These are phyloP conservation scores for Limnothrissa miodon DNA, from an alignment of 2,113 vertebrate species.

Conservation along the genomic window DNA sequence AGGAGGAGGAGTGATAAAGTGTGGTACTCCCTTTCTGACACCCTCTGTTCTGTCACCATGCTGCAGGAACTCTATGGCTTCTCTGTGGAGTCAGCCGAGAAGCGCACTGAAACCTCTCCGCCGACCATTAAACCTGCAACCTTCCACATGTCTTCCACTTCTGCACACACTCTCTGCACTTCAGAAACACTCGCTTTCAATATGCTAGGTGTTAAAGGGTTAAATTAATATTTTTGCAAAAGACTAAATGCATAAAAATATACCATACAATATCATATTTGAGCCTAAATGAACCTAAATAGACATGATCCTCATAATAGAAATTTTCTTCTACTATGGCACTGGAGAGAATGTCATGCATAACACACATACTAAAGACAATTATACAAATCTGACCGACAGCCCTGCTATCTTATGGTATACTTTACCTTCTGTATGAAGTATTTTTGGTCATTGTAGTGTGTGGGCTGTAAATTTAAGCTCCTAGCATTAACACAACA, in stretches of 20 bases:
- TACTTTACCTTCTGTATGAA: too few species aligned
- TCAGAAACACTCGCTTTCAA: neutral
- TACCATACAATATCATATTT: neutral
- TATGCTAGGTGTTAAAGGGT: neutral
- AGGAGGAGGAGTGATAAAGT: slow-evolving; percentile 58
- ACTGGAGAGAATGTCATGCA: neutral
- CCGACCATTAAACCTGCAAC: slow-evolving; percentile 41
- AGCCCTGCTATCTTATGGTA: too few species aligned
- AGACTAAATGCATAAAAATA: neutral
- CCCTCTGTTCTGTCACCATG: slow-evolving; percentile 50
- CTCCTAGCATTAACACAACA: neutral
- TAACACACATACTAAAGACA: neutral
- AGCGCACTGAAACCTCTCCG: slow-evolving; percentile 11
- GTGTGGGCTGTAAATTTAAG: neutral
- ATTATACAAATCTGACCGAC: neutral
- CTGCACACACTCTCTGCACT: neutral
- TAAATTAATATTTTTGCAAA: neutral
- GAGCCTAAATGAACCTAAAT: neutral
- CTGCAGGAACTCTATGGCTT: slow-evolving; percentile 55
- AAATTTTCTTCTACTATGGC: slow-evolving; percentile 2
- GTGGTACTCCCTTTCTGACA: slow-evolving; percentile 54
- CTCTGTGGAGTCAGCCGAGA: slow-evolving; percentile 35
- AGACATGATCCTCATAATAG: neutral
- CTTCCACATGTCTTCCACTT: neutral
- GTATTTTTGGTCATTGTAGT: too few species aligned